A percentile compares a stretch with the other conserved stretches of the same genome.
These are phyloP conservation scores for Noctua comes DNA, from an alignment of 2,888 invertebrate genomes.

Conservation along the genomic window DNA sequence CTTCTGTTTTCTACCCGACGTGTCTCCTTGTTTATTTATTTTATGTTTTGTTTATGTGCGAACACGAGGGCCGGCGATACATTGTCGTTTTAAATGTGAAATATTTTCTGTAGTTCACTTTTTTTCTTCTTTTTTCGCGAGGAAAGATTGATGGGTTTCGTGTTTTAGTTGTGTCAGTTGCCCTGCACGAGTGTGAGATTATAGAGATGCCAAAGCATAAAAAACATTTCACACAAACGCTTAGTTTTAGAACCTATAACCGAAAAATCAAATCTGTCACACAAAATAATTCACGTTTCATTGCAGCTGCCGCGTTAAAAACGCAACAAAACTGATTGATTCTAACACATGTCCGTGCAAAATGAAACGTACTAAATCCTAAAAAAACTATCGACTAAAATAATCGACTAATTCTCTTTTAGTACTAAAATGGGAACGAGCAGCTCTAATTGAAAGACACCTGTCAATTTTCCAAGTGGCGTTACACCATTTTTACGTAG, in stretches of 20 bases:
- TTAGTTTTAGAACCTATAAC: constrained; percentile 33
- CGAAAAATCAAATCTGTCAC: constrained; percentile 32
- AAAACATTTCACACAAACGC: constrained; percentile 11
- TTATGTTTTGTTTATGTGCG: constrained; percentile 88
- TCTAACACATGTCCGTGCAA: constrained; percentile 44
- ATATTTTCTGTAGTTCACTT: constrained; percentile 68
- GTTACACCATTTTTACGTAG: constrained; percentile 78
- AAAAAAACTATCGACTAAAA: constrained; percentile 59
- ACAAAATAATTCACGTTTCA: constrained; percentile 44
- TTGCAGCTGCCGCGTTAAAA: constrained; percentile 30
- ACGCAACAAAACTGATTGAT: constrained; percentile 36
- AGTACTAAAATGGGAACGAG: constrained; percentile 57
- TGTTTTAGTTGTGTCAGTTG: constrained; percentile 56
- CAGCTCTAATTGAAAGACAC: constrained; percentile 82
- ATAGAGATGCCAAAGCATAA: constrained; percentile 28
- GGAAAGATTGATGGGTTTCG: constrained; percentile 56
- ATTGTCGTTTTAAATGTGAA: constrained; percentile 67
- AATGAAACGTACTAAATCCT: constrained; percentile 46
- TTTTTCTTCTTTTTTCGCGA: constrained; percentile 31
- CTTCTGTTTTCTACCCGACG: constrained; percentile 82
- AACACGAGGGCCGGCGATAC: constrained; percentile 71
- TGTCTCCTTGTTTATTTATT: constrained; percentile 87
- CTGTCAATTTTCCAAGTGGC: constrained; percentile 81
- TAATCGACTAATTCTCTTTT: constrained; percentile 57
- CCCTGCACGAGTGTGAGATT: constrained; percentile 33